Evolutionary conservation across 2,797 vertebrate species (phyloP).

Genomic region (Meda fulgida): DNA sequence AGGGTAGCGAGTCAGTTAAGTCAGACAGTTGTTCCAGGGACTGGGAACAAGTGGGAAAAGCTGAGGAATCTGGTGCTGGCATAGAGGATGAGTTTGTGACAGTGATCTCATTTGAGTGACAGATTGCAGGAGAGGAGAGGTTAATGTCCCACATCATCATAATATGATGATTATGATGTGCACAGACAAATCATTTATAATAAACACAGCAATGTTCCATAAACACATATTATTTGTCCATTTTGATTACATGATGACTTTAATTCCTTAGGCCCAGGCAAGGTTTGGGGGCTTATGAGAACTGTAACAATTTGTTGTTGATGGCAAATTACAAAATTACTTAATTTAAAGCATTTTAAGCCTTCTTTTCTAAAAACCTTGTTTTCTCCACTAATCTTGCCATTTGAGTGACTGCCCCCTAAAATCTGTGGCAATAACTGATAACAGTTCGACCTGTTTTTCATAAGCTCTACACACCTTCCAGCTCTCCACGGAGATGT

Average conservation of each 20-base stretch:
- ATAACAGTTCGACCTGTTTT: neutral
- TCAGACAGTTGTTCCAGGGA: neutral
- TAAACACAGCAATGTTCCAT: neutral
- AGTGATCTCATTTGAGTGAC: neutral
- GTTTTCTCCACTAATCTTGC: neutral
- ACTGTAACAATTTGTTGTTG: neutral
- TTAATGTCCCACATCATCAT: too few relatives aligned
- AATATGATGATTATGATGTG: too few relatives aligned
- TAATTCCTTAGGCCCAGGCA: neutral
- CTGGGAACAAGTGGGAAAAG: neutral
- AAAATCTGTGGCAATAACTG: neutral
- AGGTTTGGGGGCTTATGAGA: neutral
- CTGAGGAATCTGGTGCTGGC: neutral
- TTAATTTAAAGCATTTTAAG: neutral
- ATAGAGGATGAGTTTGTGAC: neutral
- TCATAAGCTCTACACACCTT: neutral
- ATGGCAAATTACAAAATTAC: neutral
- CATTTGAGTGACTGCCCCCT: neutral
- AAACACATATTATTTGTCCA: neutral
- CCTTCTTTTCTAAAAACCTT: neutral
- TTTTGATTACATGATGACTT: neutral
- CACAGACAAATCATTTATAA: neutral
- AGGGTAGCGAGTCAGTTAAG: neutral
- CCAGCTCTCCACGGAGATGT: neutral
- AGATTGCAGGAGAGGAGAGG: neutral